Percentiles rank a stretch among this genome's conserved stretches.
These are phyloP conservation scores for Platorchestia sp. DNA, from an alignment of 1,140 invertebrate genomes.

Conservation along the genomic window DNA sequence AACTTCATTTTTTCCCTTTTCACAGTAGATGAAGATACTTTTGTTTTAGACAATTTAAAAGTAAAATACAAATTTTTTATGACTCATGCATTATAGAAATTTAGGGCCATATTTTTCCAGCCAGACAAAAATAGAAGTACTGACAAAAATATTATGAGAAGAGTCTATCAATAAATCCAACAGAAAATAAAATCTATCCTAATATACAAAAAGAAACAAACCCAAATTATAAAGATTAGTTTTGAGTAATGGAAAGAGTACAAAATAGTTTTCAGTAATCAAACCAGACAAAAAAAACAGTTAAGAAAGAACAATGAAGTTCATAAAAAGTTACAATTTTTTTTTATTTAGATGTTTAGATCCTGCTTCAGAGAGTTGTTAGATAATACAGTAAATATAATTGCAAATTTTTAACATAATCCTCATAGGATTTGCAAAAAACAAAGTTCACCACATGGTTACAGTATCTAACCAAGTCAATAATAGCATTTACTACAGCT, in stretches of 20 bases:
- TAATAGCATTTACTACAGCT: neutral
- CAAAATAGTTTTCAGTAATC: too few species aligned
- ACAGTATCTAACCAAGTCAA: neutral
- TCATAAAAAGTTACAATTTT: too few species aligned
- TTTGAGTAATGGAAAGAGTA: too few species aligned
- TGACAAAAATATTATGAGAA: neutral
- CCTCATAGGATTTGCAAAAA: neutral
- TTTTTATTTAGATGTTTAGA: too few species aligned
- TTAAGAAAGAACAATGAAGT: too few species aligned
- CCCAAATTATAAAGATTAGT: too few species aligned
- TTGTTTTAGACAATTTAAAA: neutral
- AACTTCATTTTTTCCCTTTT: too few species aligned
- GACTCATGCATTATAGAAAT: neutral
- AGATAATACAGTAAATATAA: neutral
- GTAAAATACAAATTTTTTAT: neutral
- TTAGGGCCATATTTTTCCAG: neutral
- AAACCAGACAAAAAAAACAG: too few species aligned
- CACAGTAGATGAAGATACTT: neutral
- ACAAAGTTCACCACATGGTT: neutral
- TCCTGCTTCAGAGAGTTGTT: neutral
- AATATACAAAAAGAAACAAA: too few species aligned
- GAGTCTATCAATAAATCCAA: too few species aligned
- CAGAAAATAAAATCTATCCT: too few species aligned
- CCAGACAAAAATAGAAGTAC: too few species aligned
- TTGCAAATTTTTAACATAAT: neutral